These are phyloP conservation scores for Sinopyrophorus schimmeli DNA, from an alignment of 2,888 invertebrate genomes.

Conservation along the genomic window DNA sequence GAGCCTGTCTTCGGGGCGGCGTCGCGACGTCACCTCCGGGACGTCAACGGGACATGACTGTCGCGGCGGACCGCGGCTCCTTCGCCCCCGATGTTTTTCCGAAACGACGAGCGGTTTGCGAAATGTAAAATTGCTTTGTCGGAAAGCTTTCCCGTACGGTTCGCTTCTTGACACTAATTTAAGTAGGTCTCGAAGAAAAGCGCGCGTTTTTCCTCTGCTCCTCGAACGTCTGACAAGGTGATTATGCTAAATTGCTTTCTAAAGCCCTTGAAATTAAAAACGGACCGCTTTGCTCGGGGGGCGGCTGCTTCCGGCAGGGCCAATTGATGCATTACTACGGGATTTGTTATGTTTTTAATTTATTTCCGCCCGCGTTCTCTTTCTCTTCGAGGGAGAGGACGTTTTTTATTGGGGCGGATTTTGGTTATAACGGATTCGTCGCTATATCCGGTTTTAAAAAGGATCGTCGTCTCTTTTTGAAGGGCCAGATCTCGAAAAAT, in stretches of 20 bases:
- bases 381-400: too few relatives aligned
- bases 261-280: slow-evolving; percentile 31
- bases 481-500: too few relatives aligned
- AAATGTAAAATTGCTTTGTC: slow-evolving; percentile 45
- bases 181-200: slow-evolving; percentile 35
- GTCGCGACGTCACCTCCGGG: slow-evolving; percentile 30
- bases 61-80: slow-evolving; percentile 24
- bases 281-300: slow-evolving; percentile 21
- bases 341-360: slow-evolving; percentile 21
- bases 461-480: too few relatives aligned
- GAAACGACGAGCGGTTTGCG: slow-evolving; percentile 38
- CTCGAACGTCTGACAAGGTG: slow-evolving; percentile 30
- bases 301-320: slow-evolving; percentile 11
- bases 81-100: slow-evolving; percentile 29
- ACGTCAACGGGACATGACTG: slow-evolving; percentile 30
- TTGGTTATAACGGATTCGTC: too few relatives aligned
- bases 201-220: slow-evolving; percentile 31
- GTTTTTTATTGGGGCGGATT: too few relatives aligned
- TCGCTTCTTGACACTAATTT: slow-evolving; percentile 44
- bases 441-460: too few relatives aligned
- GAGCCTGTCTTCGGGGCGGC: slow-evolving; percentile 29
- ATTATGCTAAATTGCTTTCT: slow-evolving; percentile 33
- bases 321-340: slow-evolving; percentile 22
- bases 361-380: slow-evolving; percentile 3
- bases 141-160: slow-evolving; percentile 41